Conservation (phyloP, 2,113 vertebrate species). For the Burhinus oedicnemus region DNA sequence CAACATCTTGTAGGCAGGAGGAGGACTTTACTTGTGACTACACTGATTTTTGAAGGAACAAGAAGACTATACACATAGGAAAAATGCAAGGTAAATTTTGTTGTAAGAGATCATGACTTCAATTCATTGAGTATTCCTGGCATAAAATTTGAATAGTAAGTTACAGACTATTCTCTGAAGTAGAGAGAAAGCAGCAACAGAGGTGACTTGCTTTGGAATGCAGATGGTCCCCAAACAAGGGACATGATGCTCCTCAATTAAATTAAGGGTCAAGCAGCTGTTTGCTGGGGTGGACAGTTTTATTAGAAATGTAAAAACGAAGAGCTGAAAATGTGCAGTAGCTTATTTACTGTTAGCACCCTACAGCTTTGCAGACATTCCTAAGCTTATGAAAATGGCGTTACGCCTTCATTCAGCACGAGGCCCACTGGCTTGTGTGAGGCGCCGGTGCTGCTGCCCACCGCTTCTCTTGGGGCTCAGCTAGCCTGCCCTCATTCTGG, state of each 20-base stretch:
- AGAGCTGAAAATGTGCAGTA: neutral
- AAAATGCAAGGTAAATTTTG: neutral
- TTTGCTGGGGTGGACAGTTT: too few relatives aligned
- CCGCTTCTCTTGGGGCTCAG: rapidly evolving
- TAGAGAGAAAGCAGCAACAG: neutral
- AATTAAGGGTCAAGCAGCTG: neutral
- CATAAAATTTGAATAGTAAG: neutral
- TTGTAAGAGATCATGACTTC: neutral
- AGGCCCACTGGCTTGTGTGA: neutral
- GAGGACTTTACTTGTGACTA: neutral
- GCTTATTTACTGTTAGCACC: neutral
- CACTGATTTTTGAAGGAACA: neutral
- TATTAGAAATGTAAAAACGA: neutral
- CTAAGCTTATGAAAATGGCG: rapidly evolving
- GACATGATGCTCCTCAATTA: rapidly evolving
- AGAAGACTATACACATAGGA: neutral
- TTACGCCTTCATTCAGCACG: rapidly evolving
- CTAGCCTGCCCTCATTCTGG: rapidly evolving
- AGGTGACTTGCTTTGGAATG: neutral
- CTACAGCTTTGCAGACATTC: neutral
- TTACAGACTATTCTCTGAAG: neutral
- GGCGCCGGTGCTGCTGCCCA: rapidly evolving
- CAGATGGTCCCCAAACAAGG: neutral
- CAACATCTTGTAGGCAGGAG: neutral
- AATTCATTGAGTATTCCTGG: neutral